Base-by-base conservation (phyloP, 2,113 vertebrate genomes). In the Scytalopus superciliaris region DNA sequence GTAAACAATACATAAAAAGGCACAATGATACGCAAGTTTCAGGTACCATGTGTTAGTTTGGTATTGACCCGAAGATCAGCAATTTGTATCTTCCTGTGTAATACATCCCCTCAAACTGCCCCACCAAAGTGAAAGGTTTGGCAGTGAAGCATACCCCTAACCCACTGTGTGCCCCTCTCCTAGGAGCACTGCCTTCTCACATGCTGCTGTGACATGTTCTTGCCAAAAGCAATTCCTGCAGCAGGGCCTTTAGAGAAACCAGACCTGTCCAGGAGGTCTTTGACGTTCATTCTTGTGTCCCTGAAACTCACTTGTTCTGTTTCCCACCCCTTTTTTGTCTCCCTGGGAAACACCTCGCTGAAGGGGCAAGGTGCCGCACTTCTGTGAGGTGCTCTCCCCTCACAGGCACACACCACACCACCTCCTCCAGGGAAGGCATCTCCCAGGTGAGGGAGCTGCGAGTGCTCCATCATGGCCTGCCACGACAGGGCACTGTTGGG, bases 191-290 rank as follows among this genome's bases (percentile, higher is more conserved):
- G 82, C 53, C 31, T 56, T 87, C 37, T 82, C 70, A 12, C 1
- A 1, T 0, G 0, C 47, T 82, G 56, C 27, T 17, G 2, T 45
- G 66, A 77, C 25, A 53, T 25, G 53, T 53, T 16, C 22, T 87
- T 72, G 75, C 16, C 17, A n/a, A 67, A 84, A 57, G 31, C 47
- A 63, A 14, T n/a, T 67, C 47, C 24, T 78, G 50, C 47, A 70
- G 22, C 53, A 72, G 45, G 9, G 39, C 19, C 24, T 89, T 42
- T 80, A 64, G 52, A 85, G 37, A 85, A 88, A n/a, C 9, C 23
- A 76, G 40, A 69, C 55, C 70, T 79, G 27, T 27, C 33, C 47
- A 28, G 83, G 39, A 87, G 17, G 31, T 57, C 23, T 66, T 39
- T 50, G n/a, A 45, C 44, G 63, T 21, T 56, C 24, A 28, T 59